Evolutionary conservation across 2,113 vertebrate genomes (phyloP).

Genomic region (Pipra filicauda): DNA sequence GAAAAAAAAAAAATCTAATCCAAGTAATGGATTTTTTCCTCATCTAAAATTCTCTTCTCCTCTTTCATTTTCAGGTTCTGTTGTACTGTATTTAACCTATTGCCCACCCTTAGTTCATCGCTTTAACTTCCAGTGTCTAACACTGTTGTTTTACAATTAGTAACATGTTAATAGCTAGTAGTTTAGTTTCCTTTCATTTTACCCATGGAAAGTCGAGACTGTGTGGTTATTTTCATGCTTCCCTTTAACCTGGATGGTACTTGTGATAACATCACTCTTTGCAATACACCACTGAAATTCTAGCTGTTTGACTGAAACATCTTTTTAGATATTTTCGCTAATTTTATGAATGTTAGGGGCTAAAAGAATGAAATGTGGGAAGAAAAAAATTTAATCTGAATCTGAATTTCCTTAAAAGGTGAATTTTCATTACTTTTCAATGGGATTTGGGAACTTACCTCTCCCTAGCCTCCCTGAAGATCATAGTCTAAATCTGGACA

Average conservation of each 20-base stretch:
- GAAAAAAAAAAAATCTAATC: background rate
- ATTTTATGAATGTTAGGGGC: background rate
- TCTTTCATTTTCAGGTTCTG: background rate
- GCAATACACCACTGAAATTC: background rate
- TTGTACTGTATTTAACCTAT: background rate
- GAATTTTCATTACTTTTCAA: background rate
- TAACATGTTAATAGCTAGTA: background rate
- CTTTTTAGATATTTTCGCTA: background rate
- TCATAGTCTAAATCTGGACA: constrained; percentile 29
- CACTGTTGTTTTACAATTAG: background rate
- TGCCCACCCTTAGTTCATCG: background rate
- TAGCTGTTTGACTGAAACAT: background rate
- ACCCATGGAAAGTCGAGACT: background rate
- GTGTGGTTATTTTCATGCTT: background rate
- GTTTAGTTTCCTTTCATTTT: background rate
- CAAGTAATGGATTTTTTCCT: background rate
- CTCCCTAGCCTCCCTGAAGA: background rate
- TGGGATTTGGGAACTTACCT: background rate
- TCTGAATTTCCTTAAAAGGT: background rate
- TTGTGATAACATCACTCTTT: background rate
- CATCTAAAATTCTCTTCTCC: background rate
- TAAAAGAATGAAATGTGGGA: background rate
- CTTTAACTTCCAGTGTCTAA: background rate
- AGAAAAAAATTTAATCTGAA: background rate
- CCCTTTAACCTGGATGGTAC: background rate